These are phyloP conservation scores for Nomada fucata DNA, from an alignment of 2,888 invertebrate genomes.

Conservation along the genomic window DNA sequence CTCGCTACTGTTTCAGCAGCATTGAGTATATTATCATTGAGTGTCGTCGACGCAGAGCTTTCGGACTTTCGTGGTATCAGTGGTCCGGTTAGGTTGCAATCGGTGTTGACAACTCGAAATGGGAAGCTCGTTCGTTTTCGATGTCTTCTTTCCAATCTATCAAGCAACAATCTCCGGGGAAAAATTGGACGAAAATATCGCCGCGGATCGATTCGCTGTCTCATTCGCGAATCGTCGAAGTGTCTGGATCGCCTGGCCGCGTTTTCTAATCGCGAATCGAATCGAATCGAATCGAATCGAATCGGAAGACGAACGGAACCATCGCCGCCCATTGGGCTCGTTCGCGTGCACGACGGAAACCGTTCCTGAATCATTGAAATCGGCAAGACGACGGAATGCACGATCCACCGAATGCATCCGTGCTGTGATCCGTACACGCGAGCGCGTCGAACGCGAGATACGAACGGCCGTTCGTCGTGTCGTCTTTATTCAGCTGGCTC, in stretches of 20 bases:
- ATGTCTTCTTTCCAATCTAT: too few relatives aligned
- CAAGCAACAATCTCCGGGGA: too few relatives aligned
- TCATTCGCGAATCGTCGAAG: too few relatives aligned
- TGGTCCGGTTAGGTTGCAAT: too few relatives aligned
- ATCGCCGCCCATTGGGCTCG: not conserved
- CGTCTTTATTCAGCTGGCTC: slow-evolving; percentile 64
- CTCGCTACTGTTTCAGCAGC: not conserved
- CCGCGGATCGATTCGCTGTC: too few relatives aligned
- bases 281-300: slow-evolving; percentile 27
- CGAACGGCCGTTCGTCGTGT: slow-evolving; percentile 23
- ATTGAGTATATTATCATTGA: too few relatives aligned
- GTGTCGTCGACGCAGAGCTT: too few relatives aligned
- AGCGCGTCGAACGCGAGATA: slow-evolving; percentile 2
- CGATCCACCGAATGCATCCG: slow-evolving; percentile 12
- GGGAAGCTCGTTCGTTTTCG: too few relatives aligned
- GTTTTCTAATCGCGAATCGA: slow-evolving; percentile 21
- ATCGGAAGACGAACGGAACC: slow-evolving; percentile 5
- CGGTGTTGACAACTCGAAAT: too few relatives aligned
- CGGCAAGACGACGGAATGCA: slow-evolving; percentile 14
- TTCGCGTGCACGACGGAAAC: slow-evolving; percentile 3
- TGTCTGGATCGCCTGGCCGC: not conserved
- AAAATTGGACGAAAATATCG: too few relatives aligned
- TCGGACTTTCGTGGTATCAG: too few relatives aligned
- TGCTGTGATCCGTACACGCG: not conserved
- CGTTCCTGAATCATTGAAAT: slow-evolving; percentile 46